phyloP scores from a whole-genome alignment of 2,113 vertebrate genomes.

The Odobenus rosmarus region DNA sequence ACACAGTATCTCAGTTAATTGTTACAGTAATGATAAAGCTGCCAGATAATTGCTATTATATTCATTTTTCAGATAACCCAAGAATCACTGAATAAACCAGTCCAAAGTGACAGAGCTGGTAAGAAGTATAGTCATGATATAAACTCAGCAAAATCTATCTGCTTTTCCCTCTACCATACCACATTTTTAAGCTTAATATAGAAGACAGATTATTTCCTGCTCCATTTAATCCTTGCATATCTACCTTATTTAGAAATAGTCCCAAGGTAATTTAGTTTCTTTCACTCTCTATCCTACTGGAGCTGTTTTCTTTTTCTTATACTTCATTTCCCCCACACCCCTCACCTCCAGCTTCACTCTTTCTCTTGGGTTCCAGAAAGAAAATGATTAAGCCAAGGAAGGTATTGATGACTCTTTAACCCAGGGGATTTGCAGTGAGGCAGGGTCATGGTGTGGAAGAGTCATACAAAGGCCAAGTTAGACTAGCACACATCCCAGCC shows the following conservation, averaged over 20 bases:
- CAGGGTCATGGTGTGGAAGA: neutral
- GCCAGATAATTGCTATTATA: neutral
- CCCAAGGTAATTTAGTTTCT: neutral
- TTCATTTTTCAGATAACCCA: neutral
- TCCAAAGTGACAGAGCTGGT: neutral
- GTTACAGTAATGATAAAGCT: neutral
- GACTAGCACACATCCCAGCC: neutral
- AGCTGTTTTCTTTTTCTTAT: slow-evolving; percentile 35
- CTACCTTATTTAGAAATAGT: slow-evolving; percentile 17
- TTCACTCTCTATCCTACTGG: neutral
- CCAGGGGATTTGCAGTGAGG: neutral
- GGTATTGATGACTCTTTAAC: neutral
- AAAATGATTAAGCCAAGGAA: neutral
- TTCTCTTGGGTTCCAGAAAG: neutral
- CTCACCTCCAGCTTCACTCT: neutral
- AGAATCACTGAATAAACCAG: neutral
- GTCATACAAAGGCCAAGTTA: neutral
- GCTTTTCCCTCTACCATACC: neutral
- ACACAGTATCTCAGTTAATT: neutral
- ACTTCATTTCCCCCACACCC: slow-evolving; percentile 22
- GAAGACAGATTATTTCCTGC: neutral
- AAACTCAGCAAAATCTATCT: neutral
- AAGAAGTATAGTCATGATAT: neutral
- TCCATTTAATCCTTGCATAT: neutral
- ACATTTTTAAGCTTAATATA: neutral